Base-by-base conservation (phyloP, 2,888 invertebrate genomes). In the Serrognathus titanus region DNA sequence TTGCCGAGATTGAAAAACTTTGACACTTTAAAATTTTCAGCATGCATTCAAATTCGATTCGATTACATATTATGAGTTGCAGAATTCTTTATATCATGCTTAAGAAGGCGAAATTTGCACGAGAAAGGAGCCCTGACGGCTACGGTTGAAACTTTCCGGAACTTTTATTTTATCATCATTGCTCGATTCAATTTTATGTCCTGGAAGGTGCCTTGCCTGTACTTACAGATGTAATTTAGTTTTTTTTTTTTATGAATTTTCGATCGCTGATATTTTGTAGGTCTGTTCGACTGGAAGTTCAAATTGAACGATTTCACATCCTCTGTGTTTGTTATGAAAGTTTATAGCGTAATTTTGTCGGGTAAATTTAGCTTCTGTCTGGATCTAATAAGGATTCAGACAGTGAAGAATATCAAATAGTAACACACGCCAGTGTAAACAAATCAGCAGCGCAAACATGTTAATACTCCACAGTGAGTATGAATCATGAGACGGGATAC, bases 381-480 rank as follows among this genome's bases (percentile, higher is more conserved):
- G 53, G 52, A 49, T 48, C 31, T 45, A 53, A 12, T 36, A 45
- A 57, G 55, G 20, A 54, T 53, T 55, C 53, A 55, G 54, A 50
- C 46, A 55, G 51, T 57, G 52, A 40, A 48, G 56, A 52, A 49
- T 55, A 60, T 57, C 58, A 60, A 62, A 62, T 54, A 59, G 62
- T 55, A 61, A 53, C 64, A 48, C 60, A 59, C 54, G 58, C 57
- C 59, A 67, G 61, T 59, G 65, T 57, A 70, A 71, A 69, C 70
- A 71, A 70, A 71, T 71, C 69, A 67, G 66, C 65, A 65, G 63
- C 63, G 68, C 67, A 70, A 71, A 71, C 66, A 70, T 57, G 63
- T 65, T 67, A 70, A 69, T 69, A 69, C 64, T 61, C 63, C 59
- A 61, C 62, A 58, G 57, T 48, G 66, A 61, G 58, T 67, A 69